Base-by-base conservation (phyloP, 2,888 invertebrate genomes). In the Xestia xanthographa region DNA sequence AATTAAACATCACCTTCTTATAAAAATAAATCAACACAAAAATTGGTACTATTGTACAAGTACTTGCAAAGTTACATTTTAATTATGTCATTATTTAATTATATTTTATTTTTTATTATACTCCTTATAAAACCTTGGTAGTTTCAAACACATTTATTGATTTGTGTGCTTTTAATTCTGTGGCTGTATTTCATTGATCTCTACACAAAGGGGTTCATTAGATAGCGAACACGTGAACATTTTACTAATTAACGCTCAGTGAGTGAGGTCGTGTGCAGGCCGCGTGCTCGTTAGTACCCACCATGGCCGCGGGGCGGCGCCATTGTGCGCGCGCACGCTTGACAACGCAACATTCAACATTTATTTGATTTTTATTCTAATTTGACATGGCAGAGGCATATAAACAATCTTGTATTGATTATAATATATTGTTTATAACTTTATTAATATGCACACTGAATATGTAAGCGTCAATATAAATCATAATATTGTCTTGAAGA, bases 261-360 rank as follows among this genome's bases (percentile, higher is more conserved):
- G 85, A 80, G 72, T 84, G 85, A 86, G 90, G 91, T 90, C 91
- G 92, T 89, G 92, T 92, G 93, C 90, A 79, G 82, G 90, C 84
- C 93, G 90, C 93, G 93, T 92, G 88, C 88, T 91, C 87, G 87
- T 92, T 94, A 94, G 93, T 93, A 80, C 86, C 78, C 78, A 75
- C 84, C 86, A 72, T 83, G 79, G 69, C 89, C 92, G 89, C 91
- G 69, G 86, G 77, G 92, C 82, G 92, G 93, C 94, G 93, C 93
- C 87, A 91, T 91, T 90, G 89, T 86, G 72, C 77, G 34, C 65
- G 45, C 48, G 68, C 68, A 71, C 66, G 67, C 56, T 58, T 48
- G 29, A 72, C 58, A 63, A 70, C 62, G 12, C 69, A 74, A 11
- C 66, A 72, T 79, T 84, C 69, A 74, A 11, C 66, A 72, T 79